Conservation (phyloP, 2,888 invertebrate genomes). For the Sarcophaga subvicina region DNA sequence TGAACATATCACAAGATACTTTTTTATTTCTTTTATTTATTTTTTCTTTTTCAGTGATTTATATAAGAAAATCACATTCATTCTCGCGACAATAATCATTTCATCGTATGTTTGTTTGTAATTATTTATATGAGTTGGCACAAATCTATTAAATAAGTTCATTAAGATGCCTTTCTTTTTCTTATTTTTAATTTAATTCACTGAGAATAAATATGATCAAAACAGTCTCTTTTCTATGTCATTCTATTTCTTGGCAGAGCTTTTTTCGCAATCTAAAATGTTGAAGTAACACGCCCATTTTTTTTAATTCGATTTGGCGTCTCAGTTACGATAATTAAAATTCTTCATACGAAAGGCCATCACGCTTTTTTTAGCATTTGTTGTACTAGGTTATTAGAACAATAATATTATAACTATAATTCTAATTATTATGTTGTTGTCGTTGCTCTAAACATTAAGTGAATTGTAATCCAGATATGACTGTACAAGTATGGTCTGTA, state of each 20-base stretch:
- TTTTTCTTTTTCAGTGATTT: neutral
- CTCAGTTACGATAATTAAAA: neutral
- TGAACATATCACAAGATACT: slow-evolving; percentile 18
- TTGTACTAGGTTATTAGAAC: slow-evolving; percentile 32
- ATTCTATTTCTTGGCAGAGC: neutral
- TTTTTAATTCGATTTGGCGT: neutral
- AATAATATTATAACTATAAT: neutral
- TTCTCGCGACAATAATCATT: neutral
- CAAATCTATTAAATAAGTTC: neutral
- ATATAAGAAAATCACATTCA: slow-evolving; percentile 19
- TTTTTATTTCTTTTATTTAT: neutral
- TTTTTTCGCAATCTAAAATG: neutral
- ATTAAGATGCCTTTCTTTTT: slow-evolving; percentile 1
- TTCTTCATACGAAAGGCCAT: neutral
- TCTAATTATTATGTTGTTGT: no score
- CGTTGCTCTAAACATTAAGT: neutral
- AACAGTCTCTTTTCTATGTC: neutral
- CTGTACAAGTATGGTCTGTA: neutral
- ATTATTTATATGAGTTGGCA: neutral
- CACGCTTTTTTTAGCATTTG: slow-evolving; percentile 14
- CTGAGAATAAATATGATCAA: neutral
- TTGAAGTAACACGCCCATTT: slow-evolving; percentile 12
- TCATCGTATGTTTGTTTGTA: neutral
- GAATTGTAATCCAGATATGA: slow-evolving; percentile 1
- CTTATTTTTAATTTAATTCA: slow-evolving; percentile 3